Percentiles rank a stretch among this genome's conserved stretches.
Conservation (phyloP, 2,888 invertebrate genomes). For the Microdon myrmicae region DNA sequence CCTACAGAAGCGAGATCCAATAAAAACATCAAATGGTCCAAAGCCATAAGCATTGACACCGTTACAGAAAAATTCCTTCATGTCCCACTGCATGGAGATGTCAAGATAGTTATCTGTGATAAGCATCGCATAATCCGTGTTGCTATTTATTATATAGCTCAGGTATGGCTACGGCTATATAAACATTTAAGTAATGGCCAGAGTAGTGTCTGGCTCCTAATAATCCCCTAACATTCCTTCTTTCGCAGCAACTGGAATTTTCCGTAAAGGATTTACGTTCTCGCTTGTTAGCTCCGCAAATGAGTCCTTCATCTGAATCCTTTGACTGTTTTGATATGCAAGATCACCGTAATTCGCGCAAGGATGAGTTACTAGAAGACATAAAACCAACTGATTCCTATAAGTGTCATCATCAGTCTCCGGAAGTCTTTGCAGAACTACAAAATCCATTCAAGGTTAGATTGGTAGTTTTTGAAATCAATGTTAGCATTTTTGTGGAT, state of each 20-base stretch:
- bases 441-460: slow-evolving; percentile 53
- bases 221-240: background rate
- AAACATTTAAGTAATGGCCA: background rate
- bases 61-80: slow-evolving; percentile 71
- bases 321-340: background rate
- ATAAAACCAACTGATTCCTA: slow-evolving; percentile 15
- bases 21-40: slow-evolving; percentile 67
- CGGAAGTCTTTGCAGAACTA: slow-evolving; percentile 49
- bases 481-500: slow-evolving; percentile 61
- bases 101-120: slow-evolving; percentile 66
- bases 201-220: background rate
- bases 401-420: slow-evolving; percentile 58
- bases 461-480: slow-evolving; percentile 60
- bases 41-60: slow-evolving; percentile 67
- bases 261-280: slow-evolving; percentile 65
- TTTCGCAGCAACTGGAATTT: slow-evolving; percentile 61
- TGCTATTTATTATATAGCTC: slow-evolving; percentile 62
- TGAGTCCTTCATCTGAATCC: slow-evolving; percentile 17
- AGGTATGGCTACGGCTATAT: slow-evolving; percentile 54
- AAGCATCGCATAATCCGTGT: slow-evolving; percentile 62
- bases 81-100: slow-evolving; percentile 71
- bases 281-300: slow-evolving; percentile 56
- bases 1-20: slow-evolving; percentile 47
- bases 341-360: background rate
- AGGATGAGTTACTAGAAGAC: slow-evolving; percentile 20